phyloP scores from a whole-genome alignment of 1,140 invertebrate genomes.

The Coboldia fuscipes region DNA sequence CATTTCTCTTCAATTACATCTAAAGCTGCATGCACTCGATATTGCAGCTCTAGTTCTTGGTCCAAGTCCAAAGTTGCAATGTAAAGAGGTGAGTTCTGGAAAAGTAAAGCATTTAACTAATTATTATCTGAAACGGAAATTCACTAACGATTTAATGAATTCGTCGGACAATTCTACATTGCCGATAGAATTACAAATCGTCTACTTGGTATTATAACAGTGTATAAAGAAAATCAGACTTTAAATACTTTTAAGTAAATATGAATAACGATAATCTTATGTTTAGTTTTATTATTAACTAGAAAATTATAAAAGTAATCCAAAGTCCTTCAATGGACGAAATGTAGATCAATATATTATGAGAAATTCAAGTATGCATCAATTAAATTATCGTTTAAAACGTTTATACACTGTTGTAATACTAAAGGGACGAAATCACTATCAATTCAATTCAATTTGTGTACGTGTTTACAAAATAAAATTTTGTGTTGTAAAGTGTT shows the following conservation, averaged over 20 bases:
- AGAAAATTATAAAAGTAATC: no score
- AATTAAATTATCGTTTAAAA: no score
- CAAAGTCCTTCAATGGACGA: no score
- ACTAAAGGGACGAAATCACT: no score
- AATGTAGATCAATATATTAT: no score
- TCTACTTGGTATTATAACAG: no score
- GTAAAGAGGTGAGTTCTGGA: slow-evolving; percentile 78
- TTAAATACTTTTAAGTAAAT: background rate
- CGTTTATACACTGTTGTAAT: no score
- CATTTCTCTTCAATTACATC: slow-evolving; percentile 89
- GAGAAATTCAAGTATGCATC: no score
- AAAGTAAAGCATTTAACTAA: slow-evolving; percentile 10
- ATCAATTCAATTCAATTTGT: no score
- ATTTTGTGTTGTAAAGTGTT: no score
- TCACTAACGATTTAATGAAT: no score
- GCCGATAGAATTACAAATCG: slow-evolving; percentile 1
- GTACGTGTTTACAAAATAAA: no score
- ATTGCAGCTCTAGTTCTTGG: slow-evolving; percentile 70
- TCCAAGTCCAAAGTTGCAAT: slow-evolving; percentile 51
- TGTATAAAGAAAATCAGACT: background rate
- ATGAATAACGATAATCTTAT: background rate
- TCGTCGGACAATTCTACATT: background rate
- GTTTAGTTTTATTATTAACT: background rate
- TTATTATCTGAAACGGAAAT: background rate
- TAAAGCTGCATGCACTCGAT: slow-evolving; percentile 80